A percentile compares a stretch with the other conserved stretches of the same genome.
Conservation (phyloP, 2,888 invertebrate species). For the Cyclophora punctaria region DNA sequence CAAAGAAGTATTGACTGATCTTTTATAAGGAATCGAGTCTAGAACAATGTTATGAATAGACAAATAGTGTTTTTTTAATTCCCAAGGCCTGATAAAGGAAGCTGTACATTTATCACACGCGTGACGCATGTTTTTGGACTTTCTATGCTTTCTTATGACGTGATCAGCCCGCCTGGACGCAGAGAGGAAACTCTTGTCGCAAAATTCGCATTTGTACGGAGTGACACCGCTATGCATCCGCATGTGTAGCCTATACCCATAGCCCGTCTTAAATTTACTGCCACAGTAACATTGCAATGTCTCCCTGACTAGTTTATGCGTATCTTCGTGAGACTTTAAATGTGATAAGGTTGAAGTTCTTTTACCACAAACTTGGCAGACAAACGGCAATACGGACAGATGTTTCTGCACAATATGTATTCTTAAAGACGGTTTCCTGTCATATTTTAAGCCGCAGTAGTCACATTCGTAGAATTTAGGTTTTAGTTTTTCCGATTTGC, state of each 20-base stretch:
- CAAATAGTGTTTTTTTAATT: slow-evolving; percentile 51
- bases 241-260: slow-evolving; percentile 49
- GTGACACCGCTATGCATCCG: slow-evolving; percentile 54
- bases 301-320: slow-evolving; percentile 40
- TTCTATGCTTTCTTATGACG: slow-evolving; percentile 48
- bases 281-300: slow-evolving; percentile 48
- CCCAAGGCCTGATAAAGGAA: slow-evolving; percentile 53
- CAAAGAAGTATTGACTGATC: slow-evolving; percentile 1
- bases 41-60: slow-evolving; percentile 33
- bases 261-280: slow-evolving; percentile 40
- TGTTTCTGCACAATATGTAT: slow-evolving; percentile 60
- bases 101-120: slow-evolving; percentile 48
- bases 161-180: slow-evolving; percentile 56
- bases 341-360: slow-evolving; percentile 50
- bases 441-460: slow-evolving; percentile 46
- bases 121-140: slow-evolving; percentile 40
- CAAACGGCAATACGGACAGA: slow-evolving; percentile 45
- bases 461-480: slow-evolving; percentile 31
- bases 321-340: slow-evolving; percentile 41
- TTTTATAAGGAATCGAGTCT: slow-evolving; percentile 22
- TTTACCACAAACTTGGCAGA: slow-evolving; percentile 53
- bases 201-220: slow-evolving; percentile 48
- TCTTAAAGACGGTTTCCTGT: slow-evolving; percentile 50
- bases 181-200: slow-evolving; percentile 54
- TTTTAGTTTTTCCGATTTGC: slow-evolving; percentile 17